Percentiles rank a stretch among this genome's conserved stretches.
These are phyloP conservation scores for Marcusenius ussheri DNA, from an alignment of 2,113 vertebrate genomes.

Conservation along the genomic window DNA sequence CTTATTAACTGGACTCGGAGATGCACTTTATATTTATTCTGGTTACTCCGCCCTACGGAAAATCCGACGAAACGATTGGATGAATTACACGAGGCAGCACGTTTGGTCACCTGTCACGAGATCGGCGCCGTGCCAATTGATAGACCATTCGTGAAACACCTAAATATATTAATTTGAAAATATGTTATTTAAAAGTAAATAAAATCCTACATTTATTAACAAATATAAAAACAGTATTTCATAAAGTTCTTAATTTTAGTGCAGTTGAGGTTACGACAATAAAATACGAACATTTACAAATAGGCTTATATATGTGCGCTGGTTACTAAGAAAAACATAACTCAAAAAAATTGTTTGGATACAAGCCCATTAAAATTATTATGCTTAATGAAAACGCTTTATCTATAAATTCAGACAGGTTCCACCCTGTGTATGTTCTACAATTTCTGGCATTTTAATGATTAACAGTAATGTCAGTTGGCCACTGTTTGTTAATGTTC, in stretches of 20 bases:
- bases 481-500: constrained; percentile 3
- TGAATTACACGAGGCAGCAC: not conserved
- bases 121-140: not conserved
- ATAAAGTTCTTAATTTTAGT: not conserved
- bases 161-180: not conserved
- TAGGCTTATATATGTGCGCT: not conserved
- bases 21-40: constrained; percentile 5
- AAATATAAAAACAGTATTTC: not conserved
- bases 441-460: not conserved
- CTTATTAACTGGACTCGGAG: too few species aligned
- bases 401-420: constrained; percentile 16
- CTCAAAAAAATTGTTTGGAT: not conserved
- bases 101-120: not conserved
- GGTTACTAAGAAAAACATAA: not conserved
- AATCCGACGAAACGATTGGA: not conserved
- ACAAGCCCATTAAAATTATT: constrained; percentile 1
- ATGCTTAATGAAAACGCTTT: not conserved
- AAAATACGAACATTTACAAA: not conserved
- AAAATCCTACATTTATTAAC: not conserved
- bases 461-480: constrained; percentile 11
- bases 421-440: not conserved
- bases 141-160: not conserved
- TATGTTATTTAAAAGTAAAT: not conserved
- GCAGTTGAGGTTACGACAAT: not conserved
- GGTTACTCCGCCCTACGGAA: constrained; percentile 3